These are phyloP conservation scores for Tragelaphus eurycerus DNA, from an alignment of 2,797 vertebrate species.

Conservation along the genomic window DNA sequence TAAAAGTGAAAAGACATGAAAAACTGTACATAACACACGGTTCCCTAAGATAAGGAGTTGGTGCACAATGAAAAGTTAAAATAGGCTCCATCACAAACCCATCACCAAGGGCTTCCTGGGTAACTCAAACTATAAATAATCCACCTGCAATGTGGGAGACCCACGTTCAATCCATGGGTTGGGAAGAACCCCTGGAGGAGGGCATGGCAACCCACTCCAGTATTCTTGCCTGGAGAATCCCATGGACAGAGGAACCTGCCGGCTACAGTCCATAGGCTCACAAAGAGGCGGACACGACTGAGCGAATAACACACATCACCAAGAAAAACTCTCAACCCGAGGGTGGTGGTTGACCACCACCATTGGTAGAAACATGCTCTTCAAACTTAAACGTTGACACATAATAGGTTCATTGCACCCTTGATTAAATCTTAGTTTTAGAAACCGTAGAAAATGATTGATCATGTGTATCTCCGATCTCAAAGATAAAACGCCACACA, in stretches of 20 bases:
- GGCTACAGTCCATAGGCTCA: neutral
- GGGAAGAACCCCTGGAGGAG: neutral
- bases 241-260: neutral
- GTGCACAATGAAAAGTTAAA: neutral
- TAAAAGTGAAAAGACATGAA: slow-evolving; percentile 6
- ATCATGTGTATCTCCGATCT: neutral
- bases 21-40: neutral
- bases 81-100: neutral
- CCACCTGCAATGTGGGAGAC: neutral
- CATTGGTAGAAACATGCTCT: neutral
- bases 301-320: neutral
- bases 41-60: neutral
- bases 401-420: neutral
- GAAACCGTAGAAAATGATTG: neutral
- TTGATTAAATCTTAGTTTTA: neutral
- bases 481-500: neutral
- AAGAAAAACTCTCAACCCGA: neutral
- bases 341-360: neutral
- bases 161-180: neutral
- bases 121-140: neutral
- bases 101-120: neutral
- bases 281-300: neutral
- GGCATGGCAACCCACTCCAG: neutral
- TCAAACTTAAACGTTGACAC: neutral
- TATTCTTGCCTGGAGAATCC: neutral